Evolutionary conservation across 2,888 invertebrate genomes (phyloP), one percentile per base, ranked within the genome.

Genomic region (Pycnomerus fuliginosus): DNA sequence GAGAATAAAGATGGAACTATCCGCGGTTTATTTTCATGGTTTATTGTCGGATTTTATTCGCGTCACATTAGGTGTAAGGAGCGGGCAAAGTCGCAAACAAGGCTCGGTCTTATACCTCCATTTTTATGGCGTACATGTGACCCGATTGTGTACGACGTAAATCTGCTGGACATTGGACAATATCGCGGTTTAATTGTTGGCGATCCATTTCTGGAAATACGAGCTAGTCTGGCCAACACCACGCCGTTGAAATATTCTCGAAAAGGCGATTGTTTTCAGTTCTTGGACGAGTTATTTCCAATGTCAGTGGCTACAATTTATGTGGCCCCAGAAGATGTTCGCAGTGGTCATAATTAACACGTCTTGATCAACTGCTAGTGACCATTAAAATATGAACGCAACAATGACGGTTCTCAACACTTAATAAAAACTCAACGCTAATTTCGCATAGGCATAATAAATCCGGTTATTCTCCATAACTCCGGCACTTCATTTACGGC

Each of bases 71-170:
- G 36, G 30, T 44, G 48, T 44, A 48, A 48, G 37, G 32, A 48
- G 34, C 40, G 35, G 25, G 30, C 35, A 44, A 17, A 30, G 32
- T 39, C 25, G 38, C 31, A 22, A 48, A 44, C 48, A 44, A 29
- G 48, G 15, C 40, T 12, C 36, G 39, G 39, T 40, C 40, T 34
- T 48, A 48, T 48, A 48, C 44, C 40, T 44, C 25, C 36, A 24
- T 44, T 47, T 48, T 44, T 48, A 48, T 48, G 44, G 40, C 24
- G 36, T 35, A 48, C 44, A 48, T 48, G 48, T 44, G 48, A 48
- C 48, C 48, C 44, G 48, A 44, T 48, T 48, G 48, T 48, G 48
- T 48, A 40, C 48, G 29, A 40, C 44, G 48, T 48, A 48, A 48
- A 48, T 48, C 44, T 44, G 32, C 32, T 27, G 36, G 48, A 43